Evolutionary conservation across 2,888 invertebrate genomes (phyloP).

Genomic region (Polyommatus iphigenia): DNA sequence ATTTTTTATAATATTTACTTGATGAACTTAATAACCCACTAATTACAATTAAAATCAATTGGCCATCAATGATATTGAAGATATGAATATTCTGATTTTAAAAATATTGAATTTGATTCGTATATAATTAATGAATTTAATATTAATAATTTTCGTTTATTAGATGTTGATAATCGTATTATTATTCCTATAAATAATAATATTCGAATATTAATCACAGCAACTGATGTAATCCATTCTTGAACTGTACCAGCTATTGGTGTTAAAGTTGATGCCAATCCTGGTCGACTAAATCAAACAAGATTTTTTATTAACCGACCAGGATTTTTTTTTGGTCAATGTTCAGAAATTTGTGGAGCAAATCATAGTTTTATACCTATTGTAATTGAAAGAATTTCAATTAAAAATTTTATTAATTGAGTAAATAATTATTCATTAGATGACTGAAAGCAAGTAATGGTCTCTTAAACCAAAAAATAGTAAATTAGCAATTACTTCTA

Average conservation of each 20-base stretch:
- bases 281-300: constrained; percentile 83
- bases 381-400: constrained; percentile 80
- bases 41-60: constrained; percentile 82
- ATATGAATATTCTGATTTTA: constrained; percentile 82
- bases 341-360: constrained; percentile 87
- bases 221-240: constrained; percentile 84
- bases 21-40: constrained; percentile 75
- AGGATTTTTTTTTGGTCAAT: constrained; percentile 84
- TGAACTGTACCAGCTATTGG: constrained; percentile 83
- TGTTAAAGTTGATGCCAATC: constrained; percentile 83
- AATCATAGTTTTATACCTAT: constrained; percentile 89
- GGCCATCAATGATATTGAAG: constrained; percentile 85
- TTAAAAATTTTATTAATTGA: constrained; percentile 77
- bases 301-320: constrained; percentile 81
- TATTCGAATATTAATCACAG: constrained; percentile 82
- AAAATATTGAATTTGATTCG: constrained; percentile 44
- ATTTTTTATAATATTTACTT: constrained; percentile 83
- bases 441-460: constrained; percentile 85
- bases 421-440: constrained; percentile 80
- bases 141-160: constrained; percentile 37
- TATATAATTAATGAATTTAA: constrained; percentile 41
- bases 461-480: constrained; percentile 85
- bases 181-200: constrained; percentile 80
- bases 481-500: constrained; percentile 71
- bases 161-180: constrained; percentile 77